Evolutionary conservation across 2,113 vertebrate species (phyloP).

Genomic region (Cynoglossus semilaevis): DNA sequence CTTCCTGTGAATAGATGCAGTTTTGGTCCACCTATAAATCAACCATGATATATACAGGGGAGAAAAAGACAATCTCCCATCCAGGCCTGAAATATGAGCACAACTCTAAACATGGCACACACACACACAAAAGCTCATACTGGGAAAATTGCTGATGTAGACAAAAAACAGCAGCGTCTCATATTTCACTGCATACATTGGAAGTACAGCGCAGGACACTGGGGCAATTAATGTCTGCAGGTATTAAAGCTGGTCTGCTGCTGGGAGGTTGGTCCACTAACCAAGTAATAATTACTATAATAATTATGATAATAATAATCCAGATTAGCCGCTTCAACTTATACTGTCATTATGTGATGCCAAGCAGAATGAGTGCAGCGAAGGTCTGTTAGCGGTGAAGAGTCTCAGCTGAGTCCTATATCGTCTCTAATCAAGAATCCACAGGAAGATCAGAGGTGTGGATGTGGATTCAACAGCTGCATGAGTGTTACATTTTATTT

Average conservation of each 20-base stretch:
- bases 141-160: slow-evolving; percentile 37
- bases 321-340: slow-evolving; percentile 53
- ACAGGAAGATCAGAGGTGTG: neutral
- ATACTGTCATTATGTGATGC: slow-evolving; percentile 33
- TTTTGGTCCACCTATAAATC: slow-evolving; percentile 54
- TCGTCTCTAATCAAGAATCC: slow-evolving; percentile 24
- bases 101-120: slow-evolving; percentile 2
- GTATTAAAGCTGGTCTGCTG: slow-evolving; percentile 41
- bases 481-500: neutral
- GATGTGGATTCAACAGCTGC: neutral
- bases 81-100: slow-evolving; percentile 41
- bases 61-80: slow-evolving; percentile 31
- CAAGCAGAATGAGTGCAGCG: slow-evolving; percentile 23
- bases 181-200: slow-evolving; percentile 26
- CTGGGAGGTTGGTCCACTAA: neutral
- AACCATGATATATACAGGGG: slow-evolving; percentile 43
- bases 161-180: slow-evolving; percentile 20
- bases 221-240: slow-evolving; percentile 43
- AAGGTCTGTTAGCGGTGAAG: neutral
- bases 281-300: neutral
- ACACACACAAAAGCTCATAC: neutral
- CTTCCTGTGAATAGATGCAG: slow-evolving; percentile 7
- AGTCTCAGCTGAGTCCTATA: neutral
- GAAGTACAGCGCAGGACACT: slow-evolving; percentile 23
- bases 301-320: neutral